Evolutionary conservation across 2,888 invertebrate genomes (phyloP).

Genomic region (Pseudococcus longispinus): DNA sequence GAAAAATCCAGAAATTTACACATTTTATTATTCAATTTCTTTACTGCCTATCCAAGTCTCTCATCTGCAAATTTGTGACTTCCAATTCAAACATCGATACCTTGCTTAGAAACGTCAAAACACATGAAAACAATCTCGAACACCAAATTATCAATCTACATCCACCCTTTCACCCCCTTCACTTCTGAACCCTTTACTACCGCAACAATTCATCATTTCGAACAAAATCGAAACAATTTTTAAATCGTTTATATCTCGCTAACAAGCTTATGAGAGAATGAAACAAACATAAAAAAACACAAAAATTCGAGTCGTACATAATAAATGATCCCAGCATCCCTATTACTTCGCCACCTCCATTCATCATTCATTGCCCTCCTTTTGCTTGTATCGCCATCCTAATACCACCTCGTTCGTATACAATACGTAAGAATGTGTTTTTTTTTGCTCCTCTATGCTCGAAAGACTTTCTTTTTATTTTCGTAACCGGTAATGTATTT

Average conservation of each 20-base stretch:
- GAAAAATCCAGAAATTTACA: too few species aligned
- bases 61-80: too few species aligned
- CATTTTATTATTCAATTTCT: too few species aligned
- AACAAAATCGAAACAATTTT: constrained; percentile 28
- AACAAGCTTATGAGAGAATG: neutral
- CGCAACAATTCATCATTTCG: neutral
- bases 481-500: constrained; percentile 39
- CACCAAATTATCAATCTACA: neutral
- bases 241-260: constrained; percentile 10
- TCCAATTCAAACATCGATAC: too few species aligned
- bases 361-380: constrained; percentile 43
- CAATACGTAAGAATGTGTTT: constrained; percentile 30
- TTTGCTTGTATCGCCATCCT: constrained; percentile 31
- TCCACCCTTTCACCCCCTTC: neutral
- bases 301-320: neutral
- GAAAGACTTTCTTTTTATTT: constrained; percentile 32
- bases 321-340: constrained; percentile 18
- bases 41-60: too few species aligned
- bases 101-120: too few species aligned
- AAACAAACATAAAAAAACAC: constrained; percentile 7
- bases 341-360: constrained; percentile 12
- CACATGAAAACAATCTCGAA: neutral
- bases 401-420: neutral
- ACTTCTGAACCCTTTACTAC: neutral
- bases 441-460: constrained; percentile 20